Conservation (phyloP, 2,113 vertebrate genomes). For the Sinocyclocheilus maitianheensis region DNA sequence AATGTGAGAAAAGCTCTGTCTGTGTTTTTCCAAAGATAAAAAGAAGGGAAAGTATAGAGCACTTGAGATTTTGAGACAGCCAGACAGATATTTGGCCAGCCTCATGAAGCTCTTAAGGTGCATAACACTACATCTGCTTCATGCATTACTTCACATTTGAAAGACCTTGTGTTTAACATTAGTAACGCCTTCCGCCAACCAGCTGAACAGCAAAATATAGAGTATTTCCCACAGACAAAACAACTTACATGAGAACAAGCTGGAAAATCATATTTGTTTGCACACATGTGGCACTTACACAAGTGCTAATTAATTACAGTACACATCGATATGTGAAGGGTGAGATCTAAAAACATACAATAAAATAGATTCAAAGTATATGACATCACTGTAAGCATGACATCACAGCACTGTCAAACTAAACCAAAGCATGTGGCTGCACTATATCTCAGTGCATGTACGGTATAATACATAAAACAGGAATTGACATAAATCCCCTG, state of each 20-base stretch:
- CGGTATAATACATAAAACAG: conserved; percentile 10
- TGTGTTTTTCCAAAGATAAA: conserved; percentile 4
- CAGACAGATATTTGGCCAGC: not conserved
- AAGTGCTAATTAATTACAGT: not conserved
- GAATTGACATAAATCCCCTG: conserved; percentile 23
- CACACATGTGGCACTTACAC: not conserved
- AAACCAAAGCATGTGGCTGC: conserved; percentile 35
- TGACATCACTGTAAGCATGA: conserved; percentile 17
- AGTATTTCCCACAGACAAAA: conserved; percentile 31
- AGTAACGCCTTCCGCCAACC: conserved; percentile 45
- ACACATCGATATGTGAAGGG: not conserved
- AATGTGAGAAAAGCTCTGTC: not conserved
- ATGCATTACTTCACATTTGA: conserved; percentile 31
- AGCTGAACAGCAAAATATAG: conserved; percentile 37
- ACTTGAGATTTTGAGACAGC: not conserved
- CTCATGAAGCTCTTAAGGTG: not conserved
- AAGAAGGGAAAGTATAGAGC: not conserved
- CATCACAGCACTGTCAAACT: conserved; percentile 3
- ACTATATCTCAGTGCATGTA: conserved; percentile 7
- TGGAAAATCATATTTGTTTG: conserved; percentile 40
- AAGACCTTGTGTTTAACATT: conserved; percentile 54
- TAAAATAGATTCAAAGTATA: conserved; percentile 2
- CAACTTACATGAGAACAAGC: conserved; percentile 45
- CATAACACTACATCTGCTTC: conserved; percentile 37
- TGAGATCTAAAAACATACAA: conserved; percentile 4